Evolutionary conservation across 2,113 vertebrate genomes (phyloP).

Genomic region (Emberiza fucata): DNA sequence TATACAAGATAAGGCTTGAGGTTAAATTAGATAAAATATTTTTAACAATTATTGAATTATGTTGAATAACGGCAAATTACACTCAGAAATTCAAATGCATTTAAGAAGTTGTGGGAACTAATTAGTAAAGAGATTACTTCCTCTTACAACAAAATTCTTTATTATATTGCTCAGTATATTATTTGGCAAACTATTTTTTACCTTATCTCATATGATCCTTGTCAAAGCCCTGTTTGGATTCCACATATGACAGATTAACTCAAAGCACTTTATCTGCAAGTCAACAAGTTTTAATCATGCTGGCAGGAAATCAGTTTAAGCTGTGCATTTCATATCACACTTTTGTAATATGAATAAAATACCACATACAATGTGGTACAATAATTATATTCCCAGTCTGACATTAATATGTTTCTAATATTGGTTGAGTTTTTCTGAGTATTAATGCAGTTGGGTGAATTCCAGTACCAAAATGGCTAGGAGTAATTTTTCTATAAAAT

Average conservation of each 20-base stretch:
- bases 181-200: background rate
- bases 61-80: background rate
- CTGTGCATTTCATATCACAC: background rate
- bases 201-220: background rate
- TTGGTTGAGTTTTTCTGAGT: background rate
- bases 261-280: background rate
- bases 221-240: background rate
- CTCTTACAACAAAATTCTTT: background rate
- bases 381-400: background rate
- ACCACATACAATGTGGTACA: background rate
- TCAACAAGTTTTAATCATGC: background rate
- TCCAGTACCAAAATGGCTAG: background rate
- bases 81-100: background rate
- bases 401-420: background rate
- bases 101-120: background rate
- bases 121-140: background rate
- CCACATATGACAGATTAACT: background rate
- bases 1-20: background rate
- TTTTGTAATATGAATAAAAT: background rate
- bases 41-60: background rate
- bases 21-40: background rate
- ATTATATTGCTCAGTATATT: background rate
- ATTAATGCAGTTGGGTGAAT: background rate
- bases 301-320: background rate
- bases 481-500: background rate